Conservation (phyloP, 1,140 invertebrate species). For the Cydia amplana region DNA sequence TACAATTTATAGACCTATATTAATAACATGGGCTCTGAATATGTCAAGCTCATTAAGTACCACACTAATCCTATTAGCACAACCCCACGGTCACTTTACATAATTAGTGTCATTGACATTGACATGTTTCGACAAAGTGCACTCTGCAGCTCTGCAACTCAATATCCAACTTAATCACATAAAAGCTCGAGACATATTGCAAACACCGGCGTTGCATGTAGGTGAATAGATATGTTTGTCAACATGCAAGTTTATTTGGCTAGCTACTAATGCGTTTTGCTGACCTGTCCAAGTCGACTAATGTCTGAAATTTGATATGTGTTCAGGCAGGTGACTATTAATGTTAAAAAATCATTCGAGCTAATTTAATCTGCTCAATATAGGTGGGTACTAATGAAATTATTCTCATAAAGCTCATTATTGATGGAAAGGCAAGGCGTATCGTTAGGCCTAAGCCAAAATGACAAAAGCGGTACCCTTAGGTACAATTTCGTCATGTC, state of each 20-base stretch:
- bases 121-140: neutral
- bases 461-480: too few relatives aligned
- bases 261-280: neutral
- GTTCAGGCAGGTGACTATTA: too few relatives aligned
- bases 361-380: too few relatives aligned
- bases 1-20: too few relatives aligned
- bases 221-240: neutral
- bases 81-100: neutral
- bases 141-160: neutral
- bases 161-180: neutral
- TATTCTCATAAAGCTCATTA: too few relatives aligned
- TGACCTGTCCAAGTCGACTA: neutral
- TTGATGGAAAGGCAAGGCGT: too few relatives aligned
- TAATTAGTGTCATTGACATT: neutral
- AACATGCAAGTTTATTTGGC: neutral
- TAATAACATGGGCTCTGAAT: too few relatives aligned
- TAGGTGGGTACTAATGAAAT: too few relatives aligned
- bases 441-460: too few relatives aligned
- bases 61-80: constrained; percentile 1
- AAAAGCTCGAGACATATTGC: neutral
- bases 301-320: neutral
- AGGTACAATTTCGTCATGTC: too few relatives aligned
- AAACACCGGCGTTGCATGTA: neutral
- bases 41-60: too few relatives aligned
- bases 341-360: too few relatives aligned